Conservation (phyloP, 2,113 vertebrate species). For the Mirounga angustirostris region DNA sequence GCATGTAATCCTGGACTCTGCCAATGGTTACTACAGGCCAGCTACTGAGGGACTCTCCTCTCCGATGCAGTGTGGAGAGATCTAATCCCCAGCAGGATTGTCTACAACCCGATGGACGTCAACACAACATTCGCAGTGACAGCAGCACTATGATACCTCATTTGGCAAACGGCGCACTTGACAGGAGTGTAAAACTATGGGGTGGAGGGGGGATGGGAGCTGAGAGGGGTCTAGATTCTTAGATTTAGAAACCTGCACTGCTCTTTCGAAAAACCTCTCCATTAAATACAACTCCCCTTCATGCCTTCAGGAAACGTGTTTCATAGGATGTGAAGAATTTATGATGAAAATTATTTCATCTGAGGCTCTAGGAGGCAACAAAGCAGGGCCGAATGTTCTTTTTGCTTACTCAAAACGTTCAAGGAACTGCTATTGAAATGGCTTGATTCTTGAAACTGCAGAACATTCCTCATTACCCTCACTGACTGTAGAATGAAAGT, state of each 20-base stretch:
- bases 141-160: not conserved
- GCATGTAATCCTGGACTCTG: not conserved
- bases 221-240: not conserved
- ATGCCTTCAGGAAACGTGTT: slow-evolving; percentile 33
- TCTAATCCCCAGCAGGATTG: not conserved
- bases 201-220: no score
- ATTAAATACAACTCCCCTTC: not conserved
- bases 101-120: not conserved
- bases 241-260: slow-evolving; percentile 23
- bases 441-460: not conserved
- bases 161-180: not conserved
- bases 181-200: not conserved
- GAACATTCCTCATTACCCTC: not conserved
- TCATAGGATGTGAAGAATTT: slow-evolving; percentile 23
- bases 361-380: slow-evolving; percentile 8
- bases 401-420: not conserved
- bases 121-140: no score
- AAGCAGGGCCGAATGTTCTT: not conserved
- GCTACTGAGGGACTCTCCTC: not conserved
- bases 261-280: not conserved
- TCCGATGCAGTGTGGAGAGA: not conserved
- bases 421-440: not conserved
- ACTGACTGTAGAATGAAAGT: fast-evolving
- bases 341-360: not conserved
- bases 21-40: not conserved